Conservation (phyloP, 2,888 invertebrate species). For the Conistra vaccinii region DNA sequence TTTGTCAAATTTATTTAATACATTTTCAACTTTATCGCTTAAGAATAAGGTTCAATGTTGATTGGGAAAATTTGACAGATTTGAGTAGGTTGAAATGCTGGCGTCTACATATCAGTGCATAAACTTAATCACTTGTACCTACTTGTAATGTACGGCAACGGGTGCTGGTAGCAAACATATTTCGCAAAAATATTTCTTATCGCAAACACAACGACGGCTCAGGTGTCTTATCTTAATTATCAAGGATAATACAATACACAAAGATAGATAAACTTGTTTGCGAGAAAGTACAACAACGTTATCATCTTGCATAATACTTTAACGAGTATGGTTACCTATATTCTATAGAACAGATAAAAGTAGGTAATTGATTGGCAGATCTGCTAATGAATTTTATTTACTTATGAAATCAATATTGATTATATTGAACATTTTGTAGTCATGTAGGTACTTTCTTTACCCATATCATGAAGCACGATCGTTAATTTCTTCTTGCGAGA, state of each 20-base stretch:
- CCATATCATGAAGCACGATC: not conserved
- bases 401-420: not conserved
- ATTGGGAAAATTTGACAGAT: too few relatives aligned
- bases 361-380: constrained; percentile 22
- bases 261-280: constrained; percentile 65
- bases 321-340: constrained; percentile 1
- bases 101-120: not conserved
- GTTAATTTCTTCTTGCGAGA: too few relatives aligned
- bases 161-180: constrained; percentile 18
- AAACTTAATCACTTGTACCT: not conserved
- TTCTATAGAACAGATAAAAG: not conserved
- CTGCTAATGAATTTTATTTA: not conserved
- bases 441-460: not conserved
- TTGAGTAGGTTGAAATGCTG: too few relatives aligned
- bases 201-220: constrained; percentile 57
- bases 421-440: not conserved
- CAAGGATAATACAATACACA: constrained; percentile 61
- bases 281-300: constrained; percentile 53
- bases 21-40: too few relatives aligned
- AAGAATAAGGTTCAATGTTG: too few relatives aligned
- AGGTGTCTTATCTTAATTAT: constrained; percentile 66
- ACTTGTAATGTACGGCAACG: not conserved
- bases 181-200: constrained; percentile 59
- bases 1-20: too few relatives aligned
- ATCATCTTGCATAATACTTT: constrained; percentile 37